These are phyloP conservation scores for Lophotriccus pileatus DNA, from an alignment of 2,797 vertebrate species.

Conservation along the genomic window DNA sequence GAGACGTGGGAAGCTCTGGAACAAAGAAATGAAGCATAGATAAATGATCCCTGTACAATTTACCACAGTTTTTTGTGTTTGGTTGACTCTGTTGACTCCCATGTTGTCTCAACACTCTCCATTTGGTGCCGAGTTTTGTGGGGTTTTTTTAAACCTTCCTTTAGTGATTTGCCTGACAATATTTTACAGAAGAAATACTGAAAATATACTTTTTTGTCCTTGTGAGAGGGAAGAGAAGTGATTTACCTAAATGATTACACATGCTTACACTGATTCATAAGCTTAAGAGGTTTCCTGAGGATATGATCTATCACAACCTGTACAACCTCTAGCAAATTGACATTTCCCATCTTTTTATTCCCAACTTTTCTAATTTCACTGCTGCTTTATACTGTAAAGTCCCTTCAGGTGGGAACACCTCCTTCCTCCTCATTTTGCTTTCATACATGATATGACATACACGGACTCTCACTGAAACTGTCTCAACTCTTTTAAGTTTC, in stretches of 20 bases:
- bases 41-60: background rate
- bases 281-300: background rate
- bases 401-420: background rate
- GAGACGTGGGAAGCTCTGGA: background rate
- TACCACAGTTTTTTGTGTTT: background rate
- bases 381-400: background rate
- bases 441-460: background rate
- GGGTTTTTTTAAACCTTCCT: accelerated
- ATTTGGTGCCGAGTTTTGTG: background rate
- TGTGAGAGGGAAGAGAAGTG: background rate
- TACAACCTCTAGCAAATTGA: background rate
- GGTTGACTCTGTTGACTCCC: background rate
- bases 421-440: background rate
- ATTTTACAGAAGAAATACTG: background rate
- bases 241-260: background rate
- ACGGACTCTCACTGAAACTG: background rate
- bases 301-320: background rate
- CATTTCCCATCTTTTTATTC: background rate
- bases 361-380: background rate
- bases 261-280: background rate
- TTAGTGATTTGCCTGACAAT: background rate
- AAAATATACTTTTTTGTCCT: background rate
- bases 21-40: background rate
- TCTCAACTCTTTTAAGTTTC: background rate
- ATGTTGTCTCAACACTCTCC: background rate